A percentile compares a stretch with the other conserved stretches of the same genome.
Conservation (phyloP, 2,113 vertebrate species). For the Mionectes macconnelli region DNA sequence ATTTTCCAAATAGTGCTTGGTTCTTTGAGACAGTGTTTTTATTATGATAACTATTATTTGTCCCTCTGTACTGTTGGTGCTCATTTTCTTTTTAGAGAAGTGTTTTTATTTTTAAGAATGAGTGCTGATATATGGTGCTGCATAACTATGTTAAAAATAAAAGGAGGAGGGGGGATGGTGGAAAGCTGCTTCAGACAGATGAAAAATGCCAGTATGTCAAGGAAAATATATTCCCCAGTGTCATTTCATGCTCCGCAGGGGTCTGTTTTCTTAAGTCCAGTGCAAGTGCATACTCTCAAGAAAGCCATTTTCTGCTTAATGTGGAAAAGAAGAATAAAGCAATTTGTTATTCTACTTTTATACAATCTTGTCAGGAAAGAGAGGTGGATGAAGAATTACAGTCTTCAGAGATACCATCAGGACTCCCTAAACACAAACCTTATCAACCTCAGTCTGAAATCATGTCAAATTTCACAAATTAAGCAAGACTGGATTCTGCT, state of each 20-base stretch:
- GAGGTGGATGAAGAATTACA: conserved; percentile 25
- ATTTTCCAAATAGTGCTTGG: background rate
- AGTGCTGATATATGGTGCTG: background rate
- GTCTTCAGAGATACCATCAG: conserved; percentile 19
- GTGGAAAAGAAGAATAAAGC: conserved; percentile 47
- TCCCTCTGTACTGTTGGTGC: background rate
- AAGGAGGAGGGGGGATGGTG: background rate
- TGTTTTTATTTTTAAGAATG: background rate
- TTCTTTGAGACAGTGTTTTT: conserved; percentile 25
- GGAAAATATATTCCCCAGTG: conserved; percentile 58
- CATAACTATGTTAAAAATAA: conserved; percentile 30
- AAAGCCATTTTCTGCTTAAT: conserved; percentile 65
- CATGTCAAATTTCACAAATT: conserved; percentile 48
- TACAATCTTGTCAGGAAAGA: conserved; percentile 3
- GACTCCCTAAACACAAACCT: conserved; percentile 37
- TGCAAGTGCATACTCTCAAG: conserved; percentile 34
- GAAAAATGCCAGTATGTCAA: conserved; percentile 53
- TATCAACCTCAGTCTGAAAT: conserved; percentile 20
- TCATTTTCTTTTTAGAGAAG: conserved; percentile 25
- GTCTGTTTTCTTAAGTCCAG: conserved; percentile 56
- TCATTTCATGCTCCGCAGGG: conserved; percentile 66
- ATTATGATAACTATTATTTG: conserved; percentile 45
- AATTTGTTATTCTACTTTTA: conserved; percentile 40
- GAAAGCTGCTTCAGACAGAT: conserved; percentile 19
- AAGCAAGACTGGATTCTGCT: conserved; percentile 12